Percentiles rank a stretch among this genome's conserved stretches.
These are phyloP conservation scores for Eriocheir sinensis DNA, from an alignment of 1,140 invertebrate species.

Conservation along the genomic window DNA sequence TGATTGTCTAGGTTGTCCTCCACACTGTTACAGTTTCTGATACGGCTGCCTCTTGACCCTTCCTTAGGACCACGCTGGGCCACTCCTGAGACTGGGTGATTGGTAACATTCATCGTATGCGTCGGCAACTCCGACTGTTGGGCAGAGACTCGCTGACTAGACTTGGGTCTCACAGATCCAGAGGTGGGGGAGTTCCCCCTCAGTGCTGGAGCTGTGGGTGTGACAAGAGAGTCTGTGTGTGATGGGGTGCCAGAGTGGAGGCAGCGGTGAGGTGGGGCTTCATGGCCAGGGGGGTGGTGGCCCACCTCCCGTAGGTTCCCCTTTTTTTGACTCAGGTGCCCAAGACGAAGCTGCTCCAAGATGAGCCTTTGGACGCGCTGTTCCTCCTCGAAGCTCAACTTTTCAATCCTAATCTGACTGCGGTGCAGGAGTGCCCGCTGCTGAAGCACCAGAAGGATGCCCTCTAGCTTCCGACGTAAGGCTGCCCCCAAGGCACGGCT, in stretches of 20 bases:
- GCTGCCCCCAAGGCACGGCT: constrained; percentile 47
- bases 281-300: background rate
- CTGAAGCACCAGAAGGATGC: constrained; percentile 64
- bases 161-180: constrained; percentile 66
- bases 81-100: constrained; percentile 51
- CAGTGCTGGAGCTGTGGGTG: background rate
- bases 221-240: constrained; percentile 19
- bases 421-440: constrained; percentile 51
- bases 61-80: constrained; percentile 1
- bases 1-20: constrained; percentile 15
- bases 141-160: constrained; percentile 62
- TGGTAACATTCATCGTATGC: constrained; percentile 70
- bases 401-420: constrained; percentile 66
- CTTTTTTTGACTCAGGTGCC: constrained; percentile 66
- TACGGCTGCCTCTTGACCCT: background rate
- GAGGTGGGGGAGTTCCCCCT: background rate
- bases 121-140: constrained; percentile 41
- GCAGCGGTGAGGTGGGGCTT: background rate
- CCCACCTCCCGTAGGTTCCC: constrained; percentile 65
- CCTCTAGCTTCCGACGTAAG: constrained; percentile 67
- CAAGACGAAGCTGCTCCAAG: constrained; percentile 67
- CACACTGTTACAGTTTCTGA: constrained; percentile 54
- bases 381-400: constrained; percentile 71
- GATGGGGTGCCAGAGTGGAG: constrained; percentile 7
- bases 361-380: constrained; percentile 64